Evolutionary conservation across 2,888 invertebrate genomes (phyloP).

Genomic region (Nemotelus pantherinus): DNA sequence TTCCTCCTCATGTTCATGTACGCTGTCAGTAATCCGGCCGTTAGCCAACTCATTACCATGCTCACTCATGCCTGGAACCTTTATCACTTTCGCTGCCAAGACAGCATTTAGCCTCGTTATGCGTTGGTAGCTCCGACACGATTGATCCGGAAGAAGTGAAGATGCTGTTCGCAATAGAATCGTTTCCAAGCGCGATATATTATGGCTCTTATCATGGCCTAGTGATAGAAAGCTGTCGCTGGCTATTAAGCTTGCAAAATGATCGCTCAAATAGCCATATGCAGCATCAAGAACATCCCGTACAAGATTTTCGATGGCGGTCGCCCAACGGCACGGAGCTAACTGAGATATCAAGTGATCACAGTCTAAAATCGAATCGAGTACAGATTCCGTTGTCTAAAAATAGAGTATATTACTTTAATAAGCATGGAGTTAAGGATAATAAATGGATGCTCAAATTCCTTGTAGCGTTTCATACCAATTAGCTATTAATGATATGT

Average conservation of each 20-base stretch:
- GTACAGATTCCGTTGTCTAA: conserved; percentile 79
- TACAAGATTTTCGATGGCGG: conserved; percentile 74
- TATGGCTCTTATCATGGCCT: conserved; percentile 77
- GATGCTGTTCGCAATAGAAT: conserved; percentile 82
- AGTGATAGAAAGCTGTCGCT: conserved; percentile 74
- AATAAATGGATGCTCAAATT: too few species aligned
- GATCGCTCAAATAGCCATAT: conserved; percentile 80
- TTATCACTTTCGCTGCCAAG: conserved; percentile 63
- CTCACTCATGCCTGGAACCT: conserved; percentile 61
- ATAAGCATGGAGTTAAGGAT: too few species aligned
- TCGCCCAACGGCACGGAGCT: conserved; percentile 85
- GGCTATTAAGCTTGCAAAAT: conserved; percentile 79
- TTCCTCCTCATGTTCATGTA: conserved; percentile 58
- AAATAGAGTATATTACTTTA: conserved; percentile 12
- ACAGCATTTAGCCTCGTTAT: conserved; percentile 63
- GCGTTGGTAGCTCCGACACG: conserved; percentile 78
- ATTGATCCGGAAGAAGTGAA: conserved; percentile 81
- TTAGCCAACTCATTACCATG: conserved; percentile 58
- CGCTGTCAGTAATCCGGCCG: conserved; percentile 51
- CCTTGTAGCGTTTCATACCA: too few species aligned
- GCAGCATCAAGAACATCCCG: conserved; percentile 83
- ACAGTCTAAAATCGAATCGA: conserved; percentile 85
- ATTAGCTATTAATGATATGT: too few species aligned
- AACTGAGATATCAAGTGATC: conserved; percentile 81
- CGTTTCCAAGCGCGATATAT: conserved; percentile 80